Evolutionary conservation across 2,888 invertebrate species (phyloP).

Genomic region (Norana najaformis): DNA sequence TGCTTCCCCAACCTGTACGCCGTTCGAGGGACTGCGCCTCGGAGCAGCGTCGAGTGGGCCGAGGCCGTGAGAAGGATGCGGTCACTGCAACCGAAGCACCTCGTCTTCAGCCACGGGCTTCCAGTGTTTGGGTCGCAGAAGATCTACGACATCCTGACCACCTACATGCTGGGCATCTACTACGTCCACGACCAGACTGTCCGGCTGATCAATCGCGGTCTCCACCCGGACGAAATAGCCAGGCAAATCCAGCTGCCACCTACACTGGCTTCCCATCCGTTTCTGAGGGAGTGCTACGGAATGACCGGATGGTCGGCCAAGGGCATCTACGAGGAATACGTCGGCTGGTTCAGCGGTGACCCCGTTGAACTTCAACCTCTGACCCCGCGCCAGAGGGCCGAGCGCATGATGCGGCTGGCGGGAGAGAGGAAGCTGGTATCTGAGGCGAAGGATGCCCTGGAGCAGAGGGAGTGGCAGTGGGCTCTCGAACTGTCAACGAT

Average conservation of each 20-base stretch:
- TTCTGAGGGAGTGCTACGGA: slow-evolving; percentile 53
- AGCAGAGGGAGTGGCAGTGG: slow-evolving; percentile 51
- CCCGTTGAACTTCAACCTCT: slow-evolving; percentile 35
- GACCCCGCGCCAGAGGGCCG: slow-evolving; percentile 44
- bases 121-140: slow-evolving; percentile 47
- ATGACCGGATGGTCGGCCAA: slow-evolving; percentile 54
- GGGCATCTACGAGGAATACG: slow-evolving; percentile 47
- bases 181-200: slow-evolving; percentile 56
- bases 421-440: slow-evolving; percentile 46
- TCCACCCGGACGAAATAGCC: slow-evolving; percentile 53
- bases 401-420: slow-evolving; percentile 47
- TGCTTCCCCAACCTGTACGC: slow-evolving; percentile 57
- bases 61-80: slow-evolving; percentile 52
- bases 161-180: slow-evolving; percentile 52
- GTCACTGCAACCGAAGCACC: slow-evolving; percentile 47
- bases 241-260: slow-evolving; percentile 48
- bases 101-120: slow-evolving; percentile 54
- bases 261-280: slow-evolving; percentile 47
- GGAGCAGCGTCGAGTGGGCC: slow-evolving; percentile 51
- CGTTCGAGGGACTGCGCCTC: slow-evolving; percentile 51
- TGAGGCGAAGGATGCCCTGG: slow-evolving; percentile 47
- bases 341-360: slow-evolving; percentile 44
- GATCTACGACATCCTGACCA: slow-evolving; percentile 30
- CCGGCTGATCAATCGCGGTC: slow-evolving; percentile 50
- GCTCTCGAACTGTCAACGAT: slow-evolving; percentile 50